Evolutionary conservation across 37 sponge, comb jelly and placozoan species (phyloP), one percentile per base, ranked within the genome.

Genomic region (Spongilla lacustris): DNA sequence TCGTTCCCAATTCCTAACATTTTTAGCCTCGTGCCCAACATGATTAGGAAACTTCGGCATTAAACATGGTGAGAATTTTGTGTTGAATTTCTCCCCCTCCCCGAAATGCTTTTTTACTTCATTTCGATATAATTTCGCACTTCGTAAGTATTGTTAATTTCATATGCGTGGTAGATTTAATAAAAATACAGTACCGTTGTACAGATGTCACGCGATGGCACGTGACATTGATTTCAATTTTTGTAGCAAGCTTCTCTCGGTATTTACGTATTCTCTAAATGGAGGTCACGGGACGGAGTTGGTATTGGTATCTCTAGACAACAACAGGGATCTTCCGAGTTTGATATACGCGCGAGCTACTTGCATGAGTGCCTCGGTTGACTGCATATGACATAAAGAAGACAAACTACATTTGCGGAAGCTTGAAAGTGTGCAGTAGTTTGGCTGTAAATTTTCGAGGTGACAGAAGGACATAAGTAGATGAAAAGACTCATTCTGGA

Each of bases 401-500:
- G 58, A 17, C 58, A 58, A 17, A 1, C 19, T 17, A 8, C 4
- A 13, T 58, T 58, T 58, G 58, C 21, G 11, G 19, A 58, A 14
- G 58, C 58, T 58, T 58, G 14, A 17, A 58, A 58, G 58, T 58
- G 58, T 17, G 58, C 21, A 12, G 31, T 72, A 72, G 73, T 30
- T 30, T 21, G 27, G 73, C 58, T 58, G 71, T 69, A 58, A 14
- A 17, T 21, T 2, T 9, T 27, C 29, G 77, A 35, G 36, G 33
- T 9, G 12, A 17, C 26, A 27, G 33, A 36, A 35, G 79, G 14
- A 79, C 50, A 8, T 10, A 36, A 33, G 3, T 28, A 14, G 34
- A 33, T 24, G 30, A 76, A 76, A 76, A 36, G 79, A 50, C 50
- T 58, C 41, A 10, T 36, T 50, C 66, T 79, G 30, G 27, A 49